phyloP scores from a whole-genome alignment of 2,113 vertebrate genomes.

The Forbesichthys agassizii region DNA sequence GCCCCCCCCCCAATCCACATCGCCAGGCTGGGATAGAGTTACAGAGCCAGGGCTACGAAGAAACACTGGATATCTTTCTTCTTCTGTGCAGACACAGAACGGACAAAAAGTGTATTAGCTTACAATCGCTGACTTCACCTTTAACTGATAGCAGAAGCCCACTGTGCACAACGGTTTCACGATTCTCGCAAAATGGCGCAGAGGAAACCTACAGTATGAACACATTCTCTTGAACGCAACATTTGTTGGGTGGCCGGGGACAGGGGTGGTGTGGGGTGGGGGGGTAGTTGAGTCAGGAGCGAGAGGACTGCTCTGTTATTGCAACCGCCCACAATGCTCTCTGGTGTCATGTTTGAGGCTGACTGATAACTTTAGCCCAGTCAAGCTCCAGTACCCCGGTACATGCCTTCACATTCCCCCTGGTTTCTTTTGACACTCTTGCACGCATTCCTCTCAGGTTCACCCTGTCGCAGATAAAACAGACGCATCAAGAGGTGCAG shows the following conservation, averaged over 20 bases:
- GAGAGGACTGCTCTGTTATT: slow-evolving; percentile 42
- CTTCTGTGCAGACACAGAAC: no score
- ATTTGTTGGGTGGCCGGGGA: not conserved
- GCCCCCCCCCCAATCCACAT: no score
- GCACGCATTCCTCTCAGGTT: slow-evolving; percentile 52
- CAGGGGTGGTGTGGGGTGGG: slow-evolving; percentile 8
- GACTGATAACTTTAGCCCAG: slow-evolving; percentile 61
- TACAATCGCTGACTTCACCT: no score
- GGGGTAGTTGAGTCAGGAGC: slow-evolving; percentile 34
- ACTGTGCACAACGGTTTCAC: no score
- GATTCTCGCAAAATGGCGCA: no score
- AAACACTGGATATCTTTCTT: no score
- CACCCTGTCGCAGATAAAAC: slow-evolving; percentile 16
- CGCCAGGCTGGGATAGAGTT: no score
- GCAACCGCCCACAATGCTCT: slow-evolving; percentile 39
- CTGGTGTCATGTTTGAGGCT: slow-evolving; percentile 53
- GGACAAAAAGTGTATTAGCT: no score
- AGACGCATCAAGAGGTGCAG: not conserved
- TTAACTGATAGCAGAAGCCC: no score
- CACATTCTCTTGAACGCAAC: no score
- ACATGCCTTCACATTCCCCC: slow-evolving; percentile 17
- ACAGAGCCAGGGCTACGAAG: no score
- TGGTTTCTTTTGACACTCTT: slow-evolving; percentile 32
- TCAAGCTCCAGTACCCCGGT: slow-evolving; percentile 60
- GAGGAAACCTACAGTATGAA: no score